Evolutionary conservation across 2,797 vertebrate genomes (phyloP).

Genomic region (Diceros bicornis): DNA sequence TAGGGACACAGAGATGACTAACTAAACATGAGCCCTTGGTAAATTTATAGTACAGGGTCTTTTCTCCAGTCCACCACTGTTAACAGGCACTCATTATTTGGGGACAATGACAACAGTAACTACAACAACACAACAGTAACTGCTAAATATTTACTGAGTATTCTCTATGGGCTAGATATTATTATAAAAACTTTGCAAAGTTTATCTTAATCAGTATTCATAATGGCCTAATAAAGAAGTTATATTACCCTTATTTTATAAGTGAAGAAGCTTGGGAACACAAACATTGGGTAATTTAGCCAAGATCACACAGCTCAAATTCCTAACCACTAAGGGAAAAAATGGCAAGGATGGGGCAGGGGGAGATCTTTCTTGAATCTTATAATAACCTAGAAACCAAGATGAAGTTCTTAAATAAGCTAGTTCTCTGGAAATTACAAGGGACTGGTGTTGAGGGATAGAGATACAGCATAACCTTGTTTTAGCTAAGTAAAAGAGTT

Average conservation of each 20-base stretch:
- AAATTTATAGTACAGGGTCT: rapidly evolving
- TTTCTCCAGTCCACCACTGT: neutral
- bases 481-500: neutral
- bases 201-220: neutral
- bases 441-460: neutral
- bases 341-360: neutral
- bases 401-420: neutral
- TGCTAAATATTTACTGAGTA: neutral
- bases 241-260: neutral
- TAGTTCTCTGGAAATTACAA: neutral
- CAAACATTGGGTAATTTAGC: neutral
- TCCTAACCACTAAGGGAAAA: neutral
- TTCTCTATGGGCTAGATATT: neutral
- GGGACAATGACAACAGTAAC: neutral
- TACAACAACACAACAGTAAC: neutral
- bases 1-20: neutral
- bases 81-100: neutral
- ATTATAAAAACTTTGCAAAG: neutral
- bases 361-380: neutral
- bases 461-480: neutral
- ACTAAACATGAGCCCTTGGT: neutral
- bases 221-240: neutral
- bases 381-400: neutral
- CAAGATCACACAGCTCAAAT: neutral
- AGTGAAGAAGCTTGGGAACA: neutral